Evolutionary conservation across 2,888 invertebrate genomes (phyloP).

Genomic region (Nemoura dubitans): DNA sequence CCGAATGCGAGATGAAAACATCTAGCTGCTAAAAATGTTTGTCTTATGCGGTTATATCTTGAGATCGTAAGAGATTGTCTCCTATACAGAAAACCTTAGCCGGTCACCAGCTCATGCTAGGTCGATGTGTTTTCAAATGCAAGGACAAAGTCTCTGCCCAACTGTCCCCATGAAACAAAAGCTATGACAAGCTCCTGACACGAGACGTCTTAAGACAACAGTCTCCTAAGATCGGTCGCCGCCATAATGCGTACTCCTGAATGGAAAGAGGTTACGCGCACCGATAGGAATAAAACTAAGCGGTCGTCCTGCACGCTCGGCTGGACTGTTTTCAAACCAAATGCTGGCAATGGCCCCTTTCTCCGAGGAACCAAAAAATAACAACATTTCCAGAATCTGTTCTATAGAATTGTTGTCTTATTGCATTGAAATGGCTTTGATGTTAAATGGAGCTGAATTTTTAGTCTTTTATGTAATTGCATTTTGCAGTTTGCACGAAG

Average conservation of each 20-base stretch:
- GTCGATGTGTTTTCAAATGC: neutral
- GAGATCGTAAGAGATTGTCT: too few species aligned
- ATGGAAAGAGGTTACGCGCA: neutral
- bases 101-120: neutral
- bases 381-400: neutral
- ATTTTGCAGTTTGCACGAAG: neutral
- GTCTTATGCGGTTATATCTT: neutral
- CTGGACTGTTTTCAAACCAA: neutral
- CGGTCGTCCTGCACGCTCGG: neutral
- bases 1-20: neutral
- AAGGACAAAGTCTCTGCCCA: neutral
- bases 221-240: neutral
- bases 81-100: neutral
- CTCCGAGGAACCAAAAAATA: neutral
- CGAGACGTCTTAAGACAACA: neutral
- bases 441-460: slow-evolving; percentile 5
- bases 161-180: slow-evolving; percentile 18
- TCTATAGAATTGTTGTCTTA: neutral
- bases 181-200: neutral
- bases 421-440: neutral
- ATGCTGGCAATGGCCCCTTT: neutral
- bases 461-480: slow-evolving; percentile 12
- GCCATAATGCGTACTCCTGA: neutral
- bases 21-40: neutral
- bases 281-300: neutral